Evolutionary conservation across 2,113 vertebrate genomes (phyloP), one percentile per base, ranked within the genome.

Genomic region (Tachuris rubrigastra): DNA sequence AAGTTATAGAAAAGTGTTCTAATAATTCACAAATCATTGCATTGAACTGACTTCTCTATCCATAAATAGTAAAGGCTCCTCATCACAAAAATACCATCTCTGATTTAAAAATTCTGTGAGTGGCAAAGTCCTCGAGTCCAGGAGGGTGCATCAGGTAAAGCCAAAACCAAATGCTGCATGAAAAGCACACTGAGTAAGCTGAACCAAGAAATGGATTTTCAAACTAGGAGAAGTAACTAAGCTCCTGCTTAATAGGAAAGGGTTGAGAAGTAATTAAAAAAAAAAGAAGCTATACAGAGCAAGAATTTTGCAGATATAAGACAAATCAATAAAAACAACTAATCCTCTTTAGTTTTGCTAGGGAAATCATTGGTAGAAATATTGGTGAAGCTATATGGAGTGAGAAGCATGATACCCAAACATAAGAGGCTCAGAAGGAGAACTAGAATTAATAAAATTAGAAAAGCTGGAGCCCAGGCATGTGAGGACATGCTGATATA

Each of bases 1-100:
- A 82, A 90, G 44, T 65, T 90, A 69, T 46, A 55, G 44, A 73
- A 55, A 81, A 58, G 52, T 53, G 49, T 63, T 94, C 87, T 52
- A 92, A 82, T 85, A 95, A 90, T 94, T 89, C 44, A 85, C 83
- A 73, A 67, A 74, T 55, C 27, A 87, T 68, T 49, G 81, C 56
- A 94, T 63, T 37, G 68, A 91, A 74, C 35, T 85, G 74, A 46
- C 37, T 91, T 47, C 31, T 74, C 75, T 79, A 72, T 41, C 60
- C 27, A 55, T 83, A 93, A 89, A 81, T 63, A 96, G 69, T 25
- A 78, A 91, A 72, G 66, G 47, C 37, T 89, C 28, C 52, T 94
- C 74, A 60, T 87, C 78, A 89, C 44, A 85, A 91, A 93, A 91
- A 75, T 56, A 56, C 35, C 42, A 68, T 52, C 66, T 78, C 35